Evolutionary conservation across 2,888 invertebrate genomes (phyloP).

Genomic region (Acleris cristana): DNA sequence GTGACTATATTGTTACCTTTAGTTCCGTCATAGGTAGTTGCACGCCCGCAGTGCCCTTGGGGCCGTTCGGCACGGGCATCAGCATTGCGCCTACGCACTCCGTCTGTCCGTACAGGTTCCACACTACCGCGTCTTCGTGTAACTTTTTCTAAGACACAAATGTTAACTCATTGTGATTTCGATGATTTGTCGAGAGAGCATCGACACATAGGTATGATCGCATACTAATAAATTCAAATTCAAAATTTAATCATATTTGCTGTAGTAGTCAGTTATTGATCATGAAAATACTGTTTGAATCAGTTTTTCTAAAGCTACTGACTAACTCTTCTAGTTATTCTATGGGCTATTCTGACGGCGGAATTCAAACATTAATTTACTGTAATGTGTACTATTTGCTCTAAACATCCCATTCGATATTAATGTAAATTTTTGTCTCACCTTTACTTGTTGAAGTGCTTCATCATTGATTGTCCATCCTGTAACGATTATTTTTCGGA

Average conservation of each 20-base stretch:
- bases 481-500: slow-evolving; percentile 48
- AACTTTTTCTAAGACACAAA: slow-evolving; percentile 27
- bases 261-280: too few species aligned
- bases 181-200: too few species aligned
- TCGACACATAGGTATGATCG: too few species aligned
- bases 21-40: slow-evolving; percentile 38
- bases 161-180: too few species aligned
- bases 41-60: slow-evolving; percentile 57
- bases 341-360: too few species aligned
- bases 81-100: slow-evolving; percentile 61
- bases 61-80: slow-evolving; percentile 47
- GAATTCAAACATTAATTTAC: too few species aligned
- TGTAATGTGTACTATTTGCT: too few species aligned
- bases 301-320: too few species aligned
- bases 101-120: slow-evolving; percentile 63
- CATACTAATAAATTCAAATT: too few species aligned
- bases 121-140: slow-evolving; percentile 43
- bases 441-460: slow-evolving; percentile 49
- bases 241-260: too few species aligned
- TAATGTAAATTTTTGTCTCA: slow-evolving; percentile 38
- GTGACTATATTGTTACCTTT: slow-evolving; percentile 52
- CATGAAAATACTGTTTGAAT: too few species aligned
- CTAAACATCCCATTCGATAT: neutral
- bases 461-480: slow-evolving; percentile 57
- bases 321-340: too few species aligned